phyloP scores from a whole-genome alignment of 2,113 vertebrate species.

The Orthonyx spaldingii region DNA sequence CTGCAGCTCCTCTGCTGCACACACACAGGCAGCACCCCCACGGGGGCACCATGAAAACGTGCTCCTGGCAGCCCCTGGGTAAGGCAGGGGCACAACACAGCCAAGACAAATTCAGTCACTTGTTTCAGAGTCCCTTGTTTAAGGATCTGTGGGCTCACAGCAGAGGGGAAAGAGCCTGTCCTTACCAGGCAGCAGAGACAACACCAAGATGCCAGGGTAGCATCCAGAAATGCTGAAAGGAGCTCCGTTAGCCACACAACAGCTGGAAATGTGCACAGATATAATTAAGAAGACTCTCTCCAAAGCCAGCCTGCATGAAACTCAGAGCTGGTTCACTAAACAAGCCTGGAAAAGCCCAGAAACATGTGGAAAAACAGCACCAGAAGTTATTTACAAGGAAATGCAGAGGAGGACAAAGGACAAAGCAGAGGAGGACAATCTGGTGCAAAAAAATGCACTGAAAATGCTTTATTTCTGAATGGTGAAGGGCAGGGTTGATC shows the following conservation, averaged over 20 bases:
- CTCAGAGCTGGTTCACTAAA: background rate
- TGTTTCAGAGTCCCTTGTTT: background rate
- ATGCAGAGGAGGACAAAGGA: slow-evolving; percentile 51
- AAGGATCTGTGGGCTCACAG: background rate
- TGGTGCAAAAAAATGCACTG: background rate
- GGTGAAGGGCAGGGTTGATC: background rate
- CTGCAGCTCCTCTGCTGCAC: background rate
- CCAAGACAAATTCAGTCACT: background rate
- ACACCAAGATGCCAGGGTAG: background rate
- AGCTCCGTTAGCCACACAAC: background rate
- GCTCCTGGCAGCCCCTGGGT: background rate
- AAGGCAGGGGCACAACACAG: background rate
- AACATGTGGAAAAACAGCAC: slow-evolving; percentile 16
- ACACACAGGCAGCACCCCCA: background rate
- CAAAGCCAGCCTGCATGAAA: background rate
- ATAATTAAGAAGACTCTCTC: background rate
- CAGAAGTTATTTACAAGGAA: slow-evolving; percentile 44
- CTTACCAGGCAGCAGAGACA: background rate
- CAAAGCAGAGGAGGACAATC: slow-evolving; percentile 57
- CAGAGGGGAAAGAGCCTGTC: background rate
- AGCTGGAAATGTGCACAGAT: background rate
- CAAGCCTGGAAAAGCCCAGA: background rate
- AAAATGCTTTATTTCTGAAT: background rate
- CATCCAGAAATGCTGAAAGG: background rate
- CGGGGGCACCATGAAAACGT: fast-evolving